A percentile compares a stretch with the other conserved stretches of the same genome.
Conservation (phyloP, 1,140 invertebrate genomes). For the Adelges cooleyi region DNA sequence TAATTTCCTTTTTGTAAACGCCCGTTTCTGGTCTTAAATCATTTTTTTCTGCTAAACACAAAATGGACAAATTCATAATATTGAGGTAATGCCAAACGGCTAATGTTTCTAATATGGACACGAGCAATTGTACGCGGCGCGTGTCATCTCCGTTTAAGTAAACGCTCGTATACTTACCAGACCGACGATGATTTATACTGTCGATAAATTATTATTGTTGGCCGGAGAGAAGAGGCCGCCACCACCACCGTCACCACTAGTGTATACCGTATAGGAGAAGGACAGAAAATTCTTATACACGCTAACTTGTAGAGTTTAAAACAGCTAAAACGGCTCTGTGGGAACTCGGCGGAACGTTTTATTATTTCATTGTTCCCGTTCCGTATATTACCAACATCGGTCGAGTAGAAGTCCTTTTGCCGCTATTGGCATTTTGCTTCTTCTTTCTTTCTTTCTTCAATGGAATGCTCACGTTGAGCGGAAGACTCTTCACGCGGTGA, state of each 20-base stretch:
- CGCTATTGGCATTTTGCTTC: neutral
- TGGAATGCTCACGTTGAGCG: neutral
- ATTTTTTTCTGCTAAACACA: too few species aligned
- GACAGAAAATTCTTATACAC: neutral
- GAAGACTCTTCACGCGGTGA: neutral
- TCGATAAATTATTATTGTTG: slow-evolving; percentile 26
- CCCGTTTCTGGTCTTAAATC: too few species aligned
- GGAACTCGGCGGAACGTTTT: slow-evolving; percentile 22
- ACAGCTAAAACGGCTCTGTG: too few species aligned
- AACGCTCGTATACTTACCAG: neutral
- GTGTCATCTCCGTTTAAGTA: too few species aligned
- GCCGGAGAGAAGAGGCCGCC: neutral
- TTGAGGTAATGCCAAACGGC: too few species aligned
- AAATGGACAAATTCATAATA: too few species aligned
- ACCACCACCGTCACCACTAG: too few species aligned
- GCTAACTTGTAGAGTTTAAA: too few species aligned
- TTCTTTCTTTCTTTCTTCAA: neutral
- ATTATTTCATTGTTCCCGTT: slow-evolving; percentile 26
- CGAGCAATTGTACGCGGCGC: too few species aligned
- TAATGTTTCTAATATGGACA: too few species aligned
- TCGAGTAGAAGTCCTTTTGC: too few species aligned
- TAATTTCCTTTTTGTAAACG: too few species aligned
- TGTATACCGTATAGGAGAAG: neutral
- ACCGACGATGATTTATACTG: slow-evolving; percentile 23
- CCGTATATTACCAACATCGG: slow-evolving; percentile 4